Evolutionary conservation across 2,888 invertebrate genomes (phyloP).

Genomic region (Lysandra bellargus): DNA sequence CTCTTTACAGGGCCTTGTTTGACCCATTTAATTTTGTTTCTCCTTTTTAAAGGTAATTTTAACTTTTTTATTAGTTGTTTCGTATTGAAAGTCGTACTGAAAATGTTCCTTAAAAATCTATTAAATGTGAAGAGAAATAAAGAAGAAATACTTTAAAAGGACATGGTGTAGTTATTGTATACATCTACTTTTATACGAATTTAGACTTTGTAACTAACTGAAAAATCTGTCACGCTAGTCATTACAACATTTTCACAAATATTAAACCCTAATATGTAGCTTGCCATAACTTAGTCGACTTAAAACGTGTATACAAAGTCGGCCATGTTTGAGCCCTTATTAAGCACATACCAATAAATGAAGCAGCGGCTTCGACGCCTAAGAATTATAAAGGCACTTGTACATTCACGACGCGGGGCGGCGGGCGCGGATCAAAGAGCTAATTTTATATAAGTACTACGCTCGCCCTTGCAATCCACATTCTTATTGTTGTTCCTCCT

Average conservation of each 20-base stretch:
- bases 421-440: conserved; percentile 75
- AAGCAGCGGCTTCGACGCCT: conserved; percentile 56
- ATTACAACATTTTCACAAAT: neutral
- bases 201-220: no score
- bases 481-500: conserved; percentile 69
- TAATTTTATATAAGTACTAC: conserved; percentile 77
- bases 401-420: conserved; percentile 65
- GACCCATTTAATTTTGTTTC: conserved; percentile 5
- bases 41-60: neutral
- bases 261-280: neutral
- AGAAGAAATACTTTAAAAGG: no score
- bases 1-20: neutral
- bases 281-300: conserved; percentile 28
- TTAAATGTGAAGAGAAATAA: no score
- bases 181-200: no score
- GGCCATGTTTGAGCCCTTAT: conserved; percentile 37
- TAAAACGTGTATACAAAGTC: conserved; percentile 31
- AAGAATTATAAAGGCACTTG: conserved; percentile 69
- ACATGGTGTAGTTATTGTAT: no score
- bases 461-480: conserved; percentile 67
- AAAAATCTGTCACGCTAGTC: no score
- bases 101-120: no score
- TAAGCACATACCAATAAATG: conserved; percentile 47
- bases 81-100: no score
- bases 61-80: neutral